Base-by-base conservation (phyloP, 1,140 invertebrate species). In the Papilio dardanus region DNA sequence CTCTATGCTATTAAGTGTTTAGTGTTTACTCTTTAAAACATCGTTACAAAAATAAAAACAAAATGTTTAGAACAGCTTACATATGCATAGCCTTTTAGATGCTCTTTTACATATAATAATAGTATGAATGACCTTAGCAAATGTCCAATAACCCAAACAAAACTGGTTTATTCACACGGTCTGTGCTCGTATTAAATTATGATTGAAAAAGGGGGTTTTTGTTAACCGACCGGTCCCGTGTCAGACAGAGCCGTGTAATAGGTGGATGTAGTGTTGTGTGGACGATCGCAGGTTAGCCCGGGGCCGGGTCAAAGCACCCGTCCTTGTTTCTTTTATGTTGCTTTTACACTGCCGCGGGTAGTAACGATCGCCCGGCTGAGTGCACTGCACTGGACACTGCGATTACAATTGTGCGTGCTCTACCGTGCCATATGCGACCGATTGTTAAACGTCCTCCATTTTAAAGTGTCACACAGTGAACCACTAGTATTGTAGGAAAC, bases 251-350 rank as follows among this genome's bases (percentile, higher is more conserved):
- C 31, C 3, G 31, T 33, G 31, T 71, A 46, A n/a, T 68, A 68
- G 19, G 66, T 68, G 66, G 14, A 19, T 31, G 21, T 65, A n/a
- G 24, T 65, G n/a, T 67, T 21, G 35, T 10, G 33, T 69, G 67
- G 69, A 50, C 8, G 69, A 31, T 40, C 67, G 69, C 42, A 50
- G 69, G 69, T 71, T 71, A 71, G 69, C 69, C 40, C 69, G 42
- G 40, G 69, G 69, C 69, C 40, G 40, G 69, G 69, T 71, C 69
- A 50, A 50, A 71, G 69, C 69, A 71, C 69, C 69, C 69, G 69
- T 42, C 31, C 10, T 71, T 24, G 35, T 42, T 50, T 40, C 16
- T 71, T 50, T 50, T 71, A 30, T 71, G 40, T 19, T n/a, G 4
- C 21, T 71, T 46, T 28, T 24, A 46, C 12, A 50, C 14, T 19